A percentile compares a stretch with the other conserved stretches of the same genome.
Evolutionary conservation across 2,888 invertebrate species (phyloP).

Genomic region (Leucozona laternaria): DNA sequence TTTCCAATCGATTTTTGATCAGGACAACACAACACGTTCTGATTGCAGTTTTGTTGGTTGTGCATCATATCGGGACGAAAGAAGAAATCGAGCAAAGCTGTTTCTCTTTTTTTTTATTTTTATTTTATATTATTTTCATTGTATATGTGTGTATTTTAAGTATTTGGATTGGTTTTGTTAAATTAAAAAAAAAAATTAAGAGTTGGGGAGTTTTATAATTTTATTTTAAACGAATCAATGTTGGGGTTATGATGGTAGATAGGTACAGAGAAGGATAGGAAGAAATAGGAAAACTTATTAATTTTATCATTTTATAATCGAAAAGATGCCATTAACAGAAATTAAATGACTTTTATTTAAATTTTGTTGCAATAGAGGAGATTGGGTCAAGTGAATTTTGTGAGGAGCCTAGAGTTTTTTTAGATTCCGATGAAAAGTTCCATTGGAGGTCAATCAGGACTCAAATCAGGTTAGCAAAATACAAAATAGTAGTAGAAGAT

Average conservation of each 20-base stretch:
- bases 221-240: constrained; percentile 5
- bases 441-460: neutral
- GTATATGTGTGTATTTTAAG: constrained; percentile 27
- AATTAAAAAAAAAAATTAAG: neutral
- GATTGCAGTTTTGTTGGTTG: constrained; percentile 34
- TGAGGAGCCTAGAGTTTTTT: neutral
- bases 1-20: constrained; percentile 75
- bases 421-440: neutral
- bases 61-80: constrained; percentile 12
- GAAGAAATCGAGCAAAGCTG: neutral
- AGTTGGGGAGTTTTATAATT: constrained; percentile 16
- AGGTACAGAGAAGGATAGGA: neutral
- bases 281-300: constrained; percentile 65
- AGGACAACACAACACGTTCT: constrained; percentile 62
- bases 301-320: constrained; percentile 73
- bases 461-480: no score
- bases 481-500: no score
- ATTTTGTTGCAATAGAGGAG: neutral
- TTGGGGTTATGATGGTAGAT: neutral
- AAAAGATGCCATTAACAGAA: constrained; percentile 59
- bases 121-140: neutral
- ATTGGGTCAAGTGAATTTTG: neutral
- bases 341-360: constrained; percentile 46
- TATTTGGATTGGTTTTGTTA: constrained; percentile 48
- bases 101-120: no score